A percentile compares a stretch with the other conserved stretches of the same genome.
Conservation (phyloP, 2,797 vertebrate genomes). For the Serranus cabrilla region DNA sequence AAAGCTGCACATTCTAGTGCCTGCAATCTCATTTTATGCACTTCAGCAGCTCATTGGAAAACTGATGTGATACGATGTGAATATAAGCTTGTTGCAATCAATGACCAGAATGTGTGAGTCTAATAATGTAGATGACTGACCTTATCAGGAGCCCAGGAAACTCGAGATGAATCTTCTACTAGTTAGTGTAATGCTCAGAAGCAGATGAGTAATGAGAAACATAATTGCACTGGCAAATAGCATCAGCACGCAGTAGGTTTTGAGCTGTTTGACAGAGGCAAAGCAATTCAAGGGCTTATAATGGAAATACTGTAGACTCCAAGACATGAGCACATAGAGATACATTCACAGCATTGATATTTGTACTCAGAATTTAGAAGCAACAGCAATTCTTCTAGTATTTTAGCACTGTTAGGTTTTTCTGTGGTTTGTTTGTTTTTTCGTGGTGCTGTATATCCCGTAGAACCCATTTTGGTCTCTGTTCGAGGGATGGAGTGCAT, state of each 20-base stretch:
- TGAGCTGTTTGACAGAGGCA: neutral
- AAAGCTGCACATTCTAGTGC: neutral
- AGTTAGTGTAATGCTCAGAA: conserved; percentile 13
- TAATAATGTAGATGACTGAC: neutral
- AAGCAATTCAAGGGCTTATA: conserved; percentile 5
- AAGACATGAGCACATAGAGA: neutral
- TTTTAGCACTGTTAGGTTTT: neutral
- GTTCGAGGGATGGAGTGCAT: conserved; percentile 3
- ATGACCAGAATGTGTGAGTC: neutral
- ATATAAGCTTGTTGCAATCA: conserved; percentile 4
- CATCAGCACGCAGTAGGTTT: neutral
- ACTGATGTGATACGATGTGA: conserved; percentile 1
- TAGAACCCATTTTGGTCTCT: neutral
- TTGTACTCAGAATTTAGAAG: no score
- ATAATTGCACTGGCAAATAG: neutral
- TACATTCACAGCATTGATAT: neutral
- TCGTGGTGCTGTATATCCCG: neutral
- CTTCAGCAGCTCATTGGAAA: neutral
- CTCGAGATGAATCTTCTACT: conserved; percentile 15
- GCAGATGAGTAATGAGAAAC: conserved; percentile 10
- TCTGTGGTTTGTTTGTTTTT: neutral
- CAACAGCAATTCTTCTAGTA: no score
- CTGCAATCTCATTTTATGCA: neutral
- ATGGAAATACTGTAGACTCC: conserved; percentile 3
- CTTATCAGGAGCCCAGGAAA: conserved; percentile 1